These are phyloP conservation scores for Zoanthus sansibaricus DNA, from an alignment of 92 coral and sea anemone genomes.

Conservation along the genomic window DNA sequence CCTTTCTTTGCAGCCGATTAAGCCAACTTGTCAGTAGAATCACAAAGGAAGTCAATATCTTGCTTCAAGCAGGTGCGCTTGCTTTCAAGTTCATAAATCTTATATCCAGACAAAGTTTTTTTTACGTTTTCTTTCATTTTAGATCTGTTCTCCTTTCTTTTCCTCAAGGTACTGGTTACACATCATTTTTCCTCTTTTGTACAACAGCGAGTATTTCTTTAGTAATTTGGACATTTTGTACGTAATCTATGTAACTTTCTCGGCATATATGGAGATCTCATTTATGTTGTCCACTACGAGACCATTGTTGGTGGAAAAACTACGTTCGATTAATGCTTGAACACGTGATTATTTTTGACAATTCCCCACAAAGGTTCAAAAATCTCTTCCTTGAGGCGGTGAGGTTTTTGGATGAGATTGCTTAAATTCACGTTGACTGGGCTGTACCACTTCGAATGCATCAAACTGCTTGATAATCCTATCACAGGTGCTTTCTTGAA, in stretches of 20 bases:
- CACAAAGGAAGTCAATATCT: no score
- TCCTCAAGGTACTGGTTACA: no score
- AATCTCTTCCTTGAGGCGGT: no score
- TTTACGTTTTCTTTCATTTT: no score
- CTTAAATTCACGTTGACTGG: not conserved
- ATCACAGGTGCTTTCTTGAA: not conserved
- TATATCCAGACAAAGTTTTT: no score
- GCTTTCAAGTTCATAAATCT: no score
- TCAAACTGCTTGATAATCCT: not conserved
- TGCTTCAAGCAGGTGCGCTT: no score
- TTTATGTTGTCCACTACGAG: not conserved
- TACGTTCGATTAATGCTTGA: no score
- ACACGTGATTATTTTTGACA: no score
- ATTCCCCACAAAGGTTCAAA: not conserved
- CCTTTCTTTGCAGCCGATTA: no score
- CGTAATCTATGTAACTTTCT: not conserved
- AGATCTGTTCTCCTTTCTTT: no score
- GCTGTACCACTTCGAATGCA: not conserved
- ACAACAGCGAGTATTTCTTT: not conserved
- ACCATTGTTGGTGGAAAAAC: not conserved
- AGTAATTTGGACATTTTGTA: constrained; percentile 2
- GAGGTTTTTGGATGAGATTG: not conserved
- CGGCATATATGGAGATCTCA: not conserved
- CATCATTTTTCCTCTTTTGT: not conserved
- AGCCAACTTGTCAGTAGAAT: no score